Base-by-base conservation (phyloP, 37 sponge, comb jelly and placozoan genomes). In the Petrosia ficiformis region DNA sequence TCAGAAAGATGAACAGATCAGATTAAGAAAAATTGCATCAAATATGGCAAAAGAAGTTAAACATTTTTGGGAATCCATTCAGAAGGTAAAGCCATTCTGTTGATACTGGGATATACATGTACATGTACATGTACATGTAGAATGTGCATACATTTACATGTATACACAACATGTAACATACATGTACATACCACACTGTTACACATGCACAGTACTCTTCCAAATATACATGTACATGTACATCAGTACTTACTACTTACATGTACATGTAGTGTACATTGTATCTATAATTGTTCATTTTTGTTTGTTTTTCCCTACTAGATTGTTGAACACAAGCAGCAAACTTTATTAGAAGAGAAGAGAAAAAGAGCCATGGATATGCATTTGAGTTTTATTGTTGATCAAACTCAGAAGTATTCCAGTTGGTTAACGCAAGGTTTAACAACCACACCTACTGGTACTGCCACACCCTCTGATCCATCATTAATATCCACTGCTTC, bases 331-430 rank as follows among this genome's bases (percentile, higher is more conserved):
- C 84, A 91, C 75, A 94, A 90, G 57, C 87, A 90, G 48, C 90
- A 82, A 59, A 19, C 79, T 10, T 65, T 89, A 42, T 67, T 96
- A 43, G 97, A 92, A 42, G 94, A 82, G 73, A 90, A 93, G 65
- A 57, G 89, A 33, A 87, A 85, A 82, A 76, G 86, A 57, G 89
- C 95, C 24, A 72, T 90, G 84, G 92, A 97, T 69, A 73, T 87
- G 52, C 97, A 97, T 71, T 80, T 97, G 34, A 91, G 83, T 39
- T 90, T 77, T 71, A 94, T 97, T 24, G 92, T 97, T 30, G 92
- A 87, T 77, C 94, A 97, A 69, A 97, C 97, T n/a, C 84, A 91
- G 52, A 90, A 94, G 84, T 97, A 94, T 54, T 97, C 97, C 14
- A 82, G 85, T 42, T 97, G 97, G 97, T 80, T 97, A 43, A 91